Evolutionary conservation across 2,797 vertebrate genomes (phyloP).

Genomic region (Eulemur albifrons): DNA sequence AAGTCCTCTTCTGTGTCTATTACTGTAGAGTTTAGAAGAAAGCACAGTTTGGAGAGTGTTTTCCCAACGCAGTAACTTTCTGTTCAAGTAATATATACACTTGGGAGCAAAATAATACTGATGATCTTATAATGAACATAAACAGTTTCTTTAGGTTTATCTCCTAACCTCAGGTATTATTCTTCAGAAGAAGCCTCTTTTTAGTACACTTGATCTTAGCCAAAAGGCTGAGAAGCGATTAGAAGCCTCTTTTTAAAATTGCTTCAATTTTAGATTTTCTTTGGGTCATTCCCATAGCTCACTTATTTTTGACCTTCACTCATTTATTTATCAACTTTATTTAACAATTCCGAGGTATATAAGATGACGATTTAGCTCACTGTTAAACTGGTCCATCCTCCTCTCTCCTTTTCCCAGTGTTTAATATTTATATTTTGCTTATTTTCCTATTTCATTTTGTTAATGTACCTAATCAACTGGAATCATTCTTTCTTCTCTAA

Average conservation of each 20-base stretch:
- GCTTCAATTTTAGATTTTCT: slow-evolving; percentile 5
- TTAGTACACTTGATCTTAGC: neutral
- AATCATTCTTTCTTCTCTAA: neutral
- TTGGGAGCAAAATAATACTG: neutral
- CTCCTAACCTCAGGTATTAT: neutral
- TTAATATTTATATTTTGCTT: neutral
- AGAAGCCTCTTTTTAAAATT: neutral
- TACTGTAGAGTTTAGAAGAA: neutral
- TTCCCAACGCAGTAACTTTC: neutral
- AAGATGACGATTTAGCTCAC: neutral
- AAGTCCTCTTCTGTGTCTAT: neutral
- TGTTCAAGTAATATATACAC: neutral
- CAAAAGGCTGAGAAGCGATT: too few relatives aligned
- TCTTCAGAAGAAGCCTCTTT: neutral
- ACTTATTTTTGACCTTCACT: neutral
- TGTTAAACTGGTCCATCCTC: neutral
- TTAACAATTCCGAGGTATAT: neutral
- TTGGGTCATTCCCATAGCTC: neutral
- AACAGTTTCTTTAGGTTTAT: neutral
- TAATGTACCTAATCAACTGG: neutral
- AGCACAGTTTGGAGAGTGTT: neutral
- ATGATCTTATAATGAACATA: neutral
- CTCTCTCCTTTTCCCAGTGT: neutral
- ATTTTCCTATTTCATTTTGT: neutral
- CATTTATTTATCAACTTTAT: neutral